Evolutionary conservation across 2,888 invertebrate genomes (phyloP).

Genomic region (Campaea margaritaria): DNA sequence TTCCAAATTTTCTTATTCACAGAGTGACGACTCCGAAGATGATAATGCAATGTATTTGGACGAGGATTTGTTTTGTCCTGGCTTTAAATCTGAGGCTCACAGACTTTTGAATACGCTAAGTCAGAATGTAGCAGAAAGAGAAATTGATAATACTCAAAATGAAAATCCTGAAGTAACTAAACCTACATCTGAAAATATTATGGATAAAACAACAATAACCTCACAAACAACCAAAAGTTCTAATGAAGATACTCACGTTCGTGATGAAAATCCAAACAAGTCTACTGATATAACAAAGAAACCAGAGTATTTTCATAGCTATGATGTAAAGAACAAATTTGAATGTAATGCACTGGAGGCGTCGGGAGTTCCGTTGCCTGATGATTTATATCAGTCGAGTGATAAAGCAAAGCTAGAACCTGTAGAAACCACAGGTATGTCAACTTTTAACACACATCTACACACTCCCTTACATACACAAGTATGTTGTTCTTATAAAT

Average conservation of each 20-base stretch:
- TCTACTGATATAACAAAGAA: background rate
- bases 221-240: too few species aligned
- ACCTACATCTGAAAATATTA: background rate
- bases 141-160: constrained; percentile 25
- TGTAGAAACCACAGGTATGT: constrained; percentile 46
- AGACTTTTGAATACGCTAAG: constrained; percentile 33
- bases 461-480: too few species aligned
- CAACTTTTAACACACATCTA: too few species aligned
- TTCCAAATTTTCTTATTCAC: too few species aligned
- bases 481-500: too few species aligned
- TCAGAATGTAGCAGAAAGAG: background rate
- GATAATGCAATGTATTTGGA: constrained; percentile 71
- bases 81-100: constrained; percentile 57
- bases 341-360: constrained; percentile 45
- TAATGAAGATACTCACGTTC: background rate
- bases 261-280: constrained; percentile 3
- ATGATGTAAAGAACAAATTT: constrained; percentile 44
- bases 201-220: background rate
- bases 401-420: constrained; percentile 48
- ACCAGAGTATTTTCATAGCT: constrained; percentile 14
- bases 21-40: constrained; percentile 66
- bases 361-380: constrained; percentile 48
- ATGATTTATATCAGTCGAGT: constrained; percentile 53
- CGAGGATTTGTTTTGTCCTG: constrained; percentile 53
- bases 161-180: constrained; percentile 13